Evolutionary conservation across 2,888 invertebrate species (phyloP).

Genomic region (Diarsia mendica): DNA sequence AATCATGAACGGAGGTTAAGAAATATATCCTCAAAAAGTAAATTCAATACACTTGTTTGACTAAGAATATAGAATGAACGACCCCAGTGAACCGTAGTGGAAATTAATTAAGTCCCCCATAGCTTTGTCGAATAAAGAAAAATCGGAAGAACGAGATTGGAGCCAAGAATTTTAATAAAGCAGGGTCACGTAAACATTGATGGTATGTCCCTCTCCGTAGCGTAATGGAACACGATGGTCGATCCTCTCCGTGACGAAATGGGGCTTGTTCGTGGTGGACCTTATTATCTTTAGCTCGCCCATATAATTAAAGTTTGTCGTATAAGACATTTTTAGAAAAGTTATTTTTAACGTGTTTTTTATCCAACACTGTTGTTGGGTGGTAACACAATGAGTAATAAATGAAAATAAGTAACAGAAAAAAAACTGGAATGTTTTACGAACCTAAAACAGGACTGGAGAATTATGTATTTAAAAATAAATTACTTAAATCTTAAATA

Average conservation of each 20-base stretch:
- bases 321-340: neutral
- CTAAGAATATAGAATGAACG: conserved; percentile 71
- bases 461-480: too few relatives aligned
- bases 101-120: conserved; percentile 85
- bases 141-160: conserved; percentile 77
- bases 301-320: conserved; percentile 6
- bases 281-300: conserved; percentile 23
- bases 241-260: conserved; percentile 46
- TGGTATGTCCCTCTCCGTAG: conserved; percentile 63
- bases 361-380: neutral
- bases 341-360: neutral
- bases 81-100: conserved; percentile 74
- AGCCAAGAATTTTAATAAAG: conserved; percentile 87
- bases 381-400: neutral
- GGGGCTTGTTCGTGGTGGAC: conserved; percentile 25
- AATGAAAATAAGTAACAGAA: neutral
- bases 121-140: conserved; percentile 72
- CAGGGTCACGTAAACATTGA: conserved; percentile 86
- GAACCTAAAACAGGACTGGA: neutral
- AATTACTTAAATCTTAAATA: too few relatives aligned
- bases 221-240: conserved; percentile 67
- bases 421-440: neutral
- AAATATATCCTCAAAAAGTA: conserved; percentile 61
- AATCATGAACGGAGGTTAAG: conserved; percentile 54
- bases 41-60: conserved; percentile 68